Evolutionary conservation across 2,888 invertebrate genomes (phyloP), one percentile per base, ranked within the genome.

Genomic region (Beris chalybata): DNA sequence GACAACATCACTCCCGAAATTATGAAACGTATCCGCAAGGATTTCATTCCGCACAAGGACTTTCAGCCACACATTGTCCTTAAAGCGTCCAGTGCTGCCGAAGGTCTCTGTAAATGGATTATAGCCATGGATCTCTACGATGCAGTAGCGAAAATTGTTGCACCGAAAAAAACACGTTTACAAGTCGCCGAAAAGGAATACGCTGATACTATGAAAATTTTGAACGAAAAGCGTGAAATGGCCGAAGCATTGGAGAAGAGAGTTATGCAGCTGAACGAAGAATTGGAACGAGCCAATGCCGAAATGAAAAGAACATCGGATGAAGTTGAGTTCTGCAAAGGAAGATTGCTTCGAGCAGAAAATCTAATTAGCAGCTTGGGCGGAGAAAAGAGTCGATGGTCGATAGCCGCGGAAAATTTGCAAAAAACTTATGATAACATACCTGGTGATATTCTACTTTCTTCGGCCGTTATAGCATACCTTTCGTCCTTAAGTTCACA

Each of bases 121-220:
- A 90, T 92, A 73, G 96, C 96, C 0, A 93, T 97, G 89, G 96
- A 91, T 80, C 89, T 93, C 76, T 97, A 92, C 79, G 95, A 95
- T 77, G 90, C 90, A 76, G 93, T 95, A 0, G 93, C 93, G 74
- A 84, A 86, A 72, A 84, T 83, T 5, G 93, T 94, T 0, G 91
- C 90, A 0, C 97, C 97, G 0, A 97, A 97, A 81, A 93, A 94
- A 80, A 89, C 87, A 3, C 92, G 93, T 4, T 81, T 96, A 32
- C 85, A 85, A 0, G 83, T 84, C 32, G 95, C 96, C 0, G 94
- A 97, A 81, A 85, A 84, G 72, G 91, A 93, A 75, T 91, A 93
- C 76, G 84, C 89, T 11, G 84, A 88, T 74, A 91, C 94, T 45
- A 92, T 95, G 91, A 88, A 87, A 54, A 88, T 94, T 74, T 83